Base-by-base conservation (phyloP, 2,113 vertebrate genomes). In the Salminus brasiliensis region DNA sequence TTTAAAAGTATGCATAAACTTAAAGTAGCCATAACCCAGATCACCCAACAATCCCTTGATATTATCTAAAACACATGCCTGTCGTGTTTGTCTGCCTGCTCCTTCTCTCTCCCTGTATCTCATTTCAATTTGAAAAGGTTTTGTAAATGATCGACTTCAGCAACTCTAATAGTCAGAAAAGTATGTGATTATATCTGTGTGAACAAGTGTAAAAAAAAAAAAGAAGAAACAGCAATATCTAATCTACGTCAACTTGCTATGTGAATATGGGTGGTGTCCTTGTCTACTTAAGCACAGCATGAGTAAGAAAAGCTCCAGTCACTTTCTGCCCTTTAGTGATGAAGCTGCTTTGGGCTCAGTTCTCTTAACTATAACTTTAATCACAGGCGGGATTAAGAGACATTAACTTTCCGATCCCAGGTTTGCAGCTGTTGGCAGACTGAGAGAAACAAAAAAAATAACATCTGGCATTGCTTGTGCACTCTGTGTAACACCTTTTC, bases 141-240 rank as follows among this genome's bases (percentile, higher is more conserved):
- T 85, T 83, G 88, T 91, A 75, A 88, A 81, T 30, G 76, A 12
- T 79, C 41, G 52, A 70, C 43, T 75, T 77, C n/a, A 63, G 25
- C 69, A 69, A 11, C 57, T 66, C 57, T 55, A 74, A 72, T 30
- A n/a, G 34, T 80, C 36, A 76, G 62, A 79, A 67, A 21, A 74
- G 41, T 83, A 73, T 82, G 87, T 79, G 85, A 85, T 89, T 86
- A 36, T 74, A 88, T 84, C 74, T 85, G 80, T 81, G 78, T 86
- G 78, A 86, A 36, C 55, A 79, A 80, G 76, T 85, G 18, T 85
- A 79, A 72, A 60, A 83, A 74, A 81, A 55, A 1, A 55, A 21
- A 65, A 86, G 63, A 90, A 86, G 74, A 85, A n/a, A n/a, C n/a
- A n/a, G 82, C 87, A 88, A 88, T 89, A 85, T 88, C 82, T 88